A percentile compares a stretch with the other conserved stretches of the same genome.
phyloP scores from a whole-genome alignment of 2,888 invertebrate genomes.

The Plutella xylostella region DNA sequence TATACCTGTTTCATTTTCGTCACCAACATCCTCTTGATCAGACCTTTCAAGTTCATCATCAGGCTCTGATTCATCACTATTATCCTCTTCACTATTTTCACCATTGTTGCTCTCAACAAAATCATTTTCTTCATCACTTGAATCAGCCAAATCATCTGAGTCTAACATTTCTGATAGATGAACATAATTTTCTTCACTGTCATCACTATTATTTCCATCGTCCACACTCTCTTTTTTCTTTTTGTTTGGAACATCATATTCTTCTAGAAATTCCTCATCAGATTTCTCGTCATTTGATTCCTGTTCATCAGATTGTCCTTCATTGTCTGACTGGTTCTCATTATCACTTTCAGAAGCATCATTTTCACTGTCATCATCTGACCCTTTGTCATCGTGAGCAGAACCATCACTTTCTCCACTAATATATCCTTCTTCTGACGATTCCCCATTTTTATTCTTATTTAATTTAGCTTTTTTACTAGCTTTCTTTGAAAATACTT shows the following conservation, averaged over 20 bases:
- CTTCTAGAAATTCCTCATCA: conserved; percentile 38
- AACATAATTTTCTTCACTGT: conserved; percentile 42
- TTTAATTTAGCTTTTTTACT: conserved; percentile 22
- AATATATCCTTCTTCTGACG: conserved; percentile 53
- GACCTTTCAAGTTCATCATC: too few species aligned
- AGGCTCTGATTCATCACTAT: conserved; percentile 25
- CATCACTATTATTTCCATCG: conserved; percentile 48
- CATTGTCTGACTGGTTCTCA: neutral
- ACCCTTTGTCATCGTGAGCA: conserved; percentile 8
- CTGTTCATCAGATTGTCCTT: neutral
- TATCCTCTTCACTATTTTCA: conserved; percentile 18
- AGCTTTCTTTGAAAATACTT: conserved; percentile 17
- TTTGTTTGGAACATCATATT: conserved; percentile 44
- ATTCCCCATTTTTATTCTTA: conserved; percentile 31
- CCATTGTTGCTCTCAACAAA: conserved; percentile 17
- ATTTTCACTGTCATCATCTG: neutral
- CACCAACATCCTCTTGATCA: conserved; percentile 1
- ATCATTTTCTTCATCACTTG: conserved; percentile 28
- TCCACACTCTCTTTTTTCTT: conserved; percentile 36
- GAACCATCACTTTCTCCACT: conserved; percentile 26
- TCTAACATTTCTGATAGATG: conserved; percentile 52
- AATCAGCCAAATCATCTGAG: conserved; percentile 42
- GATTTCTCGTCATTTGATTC: conserved; percentile 12
- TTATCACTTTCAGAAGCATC: too few species aligned
- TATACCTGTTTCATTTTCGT: neutral